These are phyloP conservation scores for Atherinosoma microstoma DNA, from an alignment of 2,797 vertebrate species.

Conservation along the genomic window DNA sequence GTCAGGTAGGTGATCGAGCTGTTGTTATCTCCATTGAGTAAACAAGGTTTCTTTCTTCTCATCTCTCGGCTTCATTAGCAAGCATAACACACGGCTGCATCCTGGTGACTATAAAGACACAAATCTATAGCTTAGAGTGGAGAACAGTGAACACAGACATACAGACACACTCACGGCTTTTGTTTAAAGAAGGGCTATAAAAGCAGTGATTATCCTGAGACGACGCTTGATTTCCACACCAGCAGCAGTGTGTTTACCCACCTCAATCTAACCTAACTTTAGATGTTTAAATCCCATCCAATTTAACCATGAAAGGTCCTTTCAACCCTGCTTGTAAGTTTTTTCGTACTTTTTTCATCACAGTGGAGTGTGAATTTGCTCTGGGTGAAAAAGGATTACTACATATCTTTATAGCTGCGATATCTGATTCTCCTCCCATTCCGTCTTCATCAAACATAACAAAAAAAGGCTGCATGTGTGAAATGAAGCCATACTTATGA, in stretches of 20 bases:
- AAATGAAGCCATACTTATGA: slow-evolving; percentile 1
- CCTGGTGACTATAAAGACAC: slow-evolving; percentile 50
- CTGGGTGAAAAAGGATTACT: slow-evolving; percentile 1
- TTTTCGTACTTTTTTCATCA: slow-evolving; percentile 1
- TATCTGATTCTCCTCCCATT: neutral
- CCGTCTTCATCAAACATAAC: slow-evolving; percentile 11
- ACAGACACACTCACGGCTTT: slow-evolving; percentile 13
- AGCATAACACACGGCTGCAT: slow-evolving; percentile 59
- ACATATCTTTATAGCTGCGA: neutral
- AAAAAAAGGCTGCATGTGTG: slow-evolving; percentile 11
- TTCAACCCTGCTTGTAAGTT: neutral
- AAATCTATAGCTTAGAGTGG: slow-evolving; percentile 63
- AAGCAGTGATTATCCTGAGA: slow-evolving; percentile 23
- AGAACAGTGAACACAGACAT: slow-evolving; percentile 35
- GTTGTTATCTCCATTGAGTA: slow-evolving; percentile 80
- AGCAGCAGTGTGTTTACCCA: slow-evolving; percentile 29
- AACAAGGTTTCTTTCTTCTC: slow-evolving; percentile 79
- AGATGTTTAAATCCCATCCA: slow-evolving; percentile 21
- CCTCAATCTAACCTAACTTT: slow-evolving; percentile 15
- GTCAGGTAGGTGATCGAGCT: slow-evolving; percentile 78
- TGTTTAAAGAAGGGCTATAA: slow-evolving; percentile 44
- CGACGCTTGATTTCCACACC: slow-evolving; percentile 24
- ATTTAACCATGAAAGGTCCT: slow-evolving; percentile 31
- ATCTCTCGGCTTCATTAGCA: slow-evolving; percentile 75
- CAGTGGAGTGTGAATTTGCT: neutral